Evolutionary conservation across 2,797 vertebrate genomes (phyloP).

Genomic region (Pipistrellus kuhlii): DNA sequence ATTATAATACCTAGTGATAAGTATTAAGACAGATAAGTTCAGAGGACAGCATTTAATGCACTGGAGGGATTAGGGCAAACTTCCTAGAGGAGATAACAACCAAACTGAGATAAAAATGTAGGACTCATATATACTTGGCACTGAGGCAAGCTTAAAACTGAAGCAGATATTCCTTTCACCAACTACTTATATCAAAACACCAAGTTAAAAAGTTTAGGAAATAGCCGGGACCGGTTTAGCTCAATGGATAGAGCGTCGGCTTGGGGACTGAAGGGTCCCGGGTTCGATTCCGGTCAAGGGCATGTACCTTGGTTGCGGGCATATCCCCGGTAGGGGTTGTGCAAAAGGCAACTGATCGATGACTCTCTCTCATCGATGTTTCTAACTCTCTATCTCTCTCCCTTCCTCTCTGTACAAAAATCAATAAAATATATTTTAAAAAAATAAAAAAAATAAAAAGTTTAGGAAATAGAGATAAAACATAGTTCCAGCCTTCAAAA

Average conservation of each 20-base stretch:
- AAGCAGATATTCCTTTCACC: constrained; percentile 25
- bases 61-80: neutral
- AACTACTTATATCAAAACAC: neutral
- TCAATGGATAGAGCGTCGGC: no score
- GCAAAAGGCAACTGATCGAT: no score
- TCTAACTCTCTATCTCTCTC: no score
- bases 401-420: no score
- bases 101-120: constrained; percentile 55
- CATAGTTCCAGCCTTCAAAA: neutral
- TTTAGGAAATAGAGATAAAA: constrained; percentile 18
- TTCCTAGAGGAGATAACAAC: constrained; percentile 42
- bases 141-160: constrained; percentile 49
- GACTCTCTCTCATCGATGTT: no score
- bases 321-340: no score
- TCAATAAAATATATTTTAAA: no score
- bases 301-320: no score
- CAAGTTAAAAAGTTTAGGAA: constrained; percentile 3
- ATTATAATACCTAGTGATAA: constrained; percentile 29
- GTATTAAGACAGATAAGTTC: constrained; percentile 10
- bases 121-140: constrained; percentile 35
- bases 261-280: no score
- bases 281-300: no score
- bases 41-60: neutral
- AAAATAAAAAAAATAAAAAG: no score
- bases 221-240: no score